Percentiles rank a stretch among this genome's conserved stretches.
These are phyloP conservation scores for Cephus runcator DNA, from an alignment of 2,888 invertebrate species.

Conservation along the genomic window DNA sequence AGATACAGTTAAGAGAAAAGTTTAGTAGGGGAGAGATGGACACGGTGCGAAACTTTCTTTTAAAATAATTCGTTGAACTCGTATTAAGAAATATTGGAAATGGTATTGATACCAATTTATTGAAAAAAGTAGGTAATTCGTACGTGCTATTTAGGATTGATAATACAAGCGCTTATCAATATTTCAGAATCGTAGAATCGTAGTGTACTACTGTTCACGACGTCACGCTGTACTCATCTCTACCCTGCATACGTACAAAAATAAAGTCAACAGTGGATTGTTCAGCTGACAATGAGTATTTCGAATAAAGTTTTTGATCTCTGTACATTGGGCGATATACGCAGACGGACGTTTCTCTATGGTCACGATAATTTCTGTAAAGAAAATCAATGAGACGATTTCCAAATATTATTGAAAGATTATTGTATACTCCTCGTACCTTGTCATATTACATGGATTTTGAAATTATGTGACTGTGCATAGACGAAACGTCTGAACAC, in stretches of 20 bases:
- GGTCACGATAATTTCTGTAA: neutral
- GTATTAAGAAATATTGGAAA: too few relatives aligned
- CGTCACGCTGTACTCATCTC: conserved; percentile 47
- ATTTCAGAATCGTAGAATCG: too few relatives aligned
- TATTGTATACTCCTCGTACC: neutral
- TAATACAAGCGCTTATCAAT: too few relatives aligned
- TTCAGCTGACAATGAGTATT: neutral
- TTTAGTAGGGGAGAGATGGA: neutral
- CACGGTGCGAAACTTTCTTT: too few relatives aligned
- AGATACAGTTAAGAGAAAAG: neutral
- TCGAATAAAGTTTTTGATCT: neutral
- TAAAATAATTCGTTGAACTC: too few relatives aligned
- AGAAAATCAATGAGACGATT: neutral
- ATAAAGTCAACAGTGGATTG: conserved; percentile 62
- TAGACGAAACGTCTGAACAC: neutral
- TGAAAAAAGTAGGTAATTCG: too few relatives aligned
- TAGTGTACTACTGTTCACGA: too few relatives aligned
- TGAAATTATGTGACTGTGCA: neutral
- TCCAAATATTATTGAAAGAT: neutral
- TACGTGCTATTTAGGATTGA: too few relatives aligned
- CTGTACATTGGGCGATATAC: neutral
- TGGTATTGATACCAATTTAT: too few relatives aligned
- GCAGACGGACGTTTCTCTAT: neutral
- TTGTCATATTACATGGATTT: neutral
- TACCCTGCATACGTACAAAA: conserved; percentile 68